These are phyloP conservation scores for Pissodes strobi DNA, from an alignment of 1,140 invertebrate genomes.

Conservation along the genomic window DNA sequence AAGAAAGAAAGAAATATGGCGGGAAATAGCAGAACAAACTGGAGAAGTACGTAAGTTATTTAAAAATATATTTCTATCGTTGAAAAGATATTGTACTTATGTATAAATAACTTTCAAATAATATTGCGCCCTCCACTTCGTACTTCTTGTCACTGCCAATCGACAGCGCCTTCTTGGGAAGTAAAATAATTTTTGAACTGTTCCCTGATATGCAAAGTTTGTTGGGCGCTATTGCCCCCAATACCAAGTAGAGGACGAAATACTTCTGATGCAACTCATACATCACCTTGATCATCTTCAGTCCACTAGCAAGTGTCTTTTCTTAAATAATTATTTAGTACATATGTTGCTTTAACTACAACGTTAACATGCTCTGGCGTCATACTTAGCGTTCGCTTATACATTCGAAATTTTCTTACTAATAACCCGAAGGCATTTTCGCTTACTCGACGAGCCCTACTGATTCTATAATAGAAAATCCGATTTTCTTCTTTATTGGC, in stretches of 20 bases:
- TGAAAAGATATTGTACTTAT: no score
- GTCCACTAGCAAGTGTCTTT: background rate
- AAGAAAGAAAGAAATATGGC: background rate
- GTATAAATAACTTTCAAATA: no score
- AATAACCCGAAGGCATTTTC: no score
- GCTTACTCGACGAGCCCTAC: no score
- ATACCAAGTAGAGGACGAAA: background rate
- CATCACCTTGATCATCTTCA: background rate
- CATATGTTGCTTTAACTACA: background rate
- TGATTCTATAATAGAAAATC: conserved; percentile 32
- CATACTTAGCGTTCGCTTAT: no score
- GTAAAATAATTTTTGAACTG: background rate
- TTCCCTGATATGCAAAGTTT: background rate
- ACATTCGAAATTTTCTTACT: conserved; percentile 19
- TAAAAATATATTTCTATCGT: no score
- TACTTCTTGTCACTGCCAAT: no score
- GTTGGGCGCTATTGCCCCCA: background rate
- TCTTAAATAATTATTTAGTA: background rate
- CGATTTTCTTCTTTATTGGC: conserved; percentile 18
- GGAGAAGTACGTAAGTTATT: no score
- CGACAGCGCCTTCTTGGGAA: background rate
- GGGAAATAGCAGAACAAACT: no score
- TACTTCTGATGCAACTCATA: background rate
- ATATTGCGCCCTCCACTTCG: no score
- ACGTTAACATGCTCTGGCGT: conserved; percentile 17